A percentile compares a stretch with the other conserved stretches of the same genome.
These are phyloP conservation scores for Strix uralensis DNA, from an alignment of 2,113 vertebrate species.

Conservation along the genomic window DNA sequence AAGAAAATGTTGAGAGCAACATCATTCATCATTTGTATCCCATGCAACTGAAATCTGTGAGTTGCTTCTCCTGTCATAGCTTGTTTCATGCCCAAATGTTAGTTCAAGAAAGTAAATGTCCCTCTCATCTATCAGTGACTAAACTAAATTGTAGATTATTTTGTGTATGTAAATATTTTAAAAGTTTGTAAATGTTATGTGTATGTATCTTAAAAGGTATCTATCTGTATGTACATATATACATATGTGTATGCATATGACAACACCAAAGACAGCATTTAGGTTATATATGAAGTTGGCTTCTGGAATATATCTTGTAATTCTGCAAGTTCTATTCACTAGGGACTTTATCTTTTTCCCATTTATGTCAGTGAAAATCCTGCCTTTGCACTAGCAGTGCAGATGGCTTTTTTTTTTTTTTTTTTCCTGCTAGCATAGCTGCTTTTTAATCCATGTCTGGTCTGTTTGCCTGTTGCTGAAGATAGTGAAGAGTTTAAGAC, in stretches of 20 bases:
- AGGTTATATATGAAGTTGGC: not conserved
- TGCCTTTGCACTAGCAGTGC: not conserved
- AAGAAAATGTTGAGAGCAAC: not conserved
- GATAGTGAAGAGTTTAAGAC: not conserved
- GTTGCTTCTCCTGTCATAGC: not conserved
- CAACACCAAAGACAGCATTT: not conserved
- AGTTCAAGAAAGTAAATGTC: not conserved
- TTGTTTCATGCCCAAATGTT: not conserved
- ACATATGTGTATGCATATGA: accelerated
- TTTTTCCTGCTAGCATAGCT: not conserved
- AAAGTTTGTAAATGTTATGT: not conserved
- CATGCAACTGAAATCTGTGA: not conserved
- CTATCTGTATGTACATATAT: not conserved
- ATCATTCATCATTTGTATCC: not conserved
- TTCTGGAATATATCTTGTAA: not conserved
- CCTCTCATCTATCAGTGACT: not conserved
- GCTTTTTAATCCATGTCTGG: not conserved
- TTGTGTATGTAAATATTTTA: not conserved
- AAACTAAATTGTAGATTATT: not conserved
- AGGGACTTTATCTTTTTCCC: not conserved
- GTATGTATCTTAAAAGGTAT: not conserved
- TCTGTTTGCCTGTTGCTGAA: not conserved
- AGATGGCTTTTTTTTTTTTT: not conserved
- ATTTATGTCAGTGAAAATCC: not conserved
- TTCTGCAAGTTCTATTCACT: not conserved